These are phyloP conservation scores for Bombus superbus DNA, from an alignment of 1,140 invertebrate species.

Conservation along the genomic window DNA sequence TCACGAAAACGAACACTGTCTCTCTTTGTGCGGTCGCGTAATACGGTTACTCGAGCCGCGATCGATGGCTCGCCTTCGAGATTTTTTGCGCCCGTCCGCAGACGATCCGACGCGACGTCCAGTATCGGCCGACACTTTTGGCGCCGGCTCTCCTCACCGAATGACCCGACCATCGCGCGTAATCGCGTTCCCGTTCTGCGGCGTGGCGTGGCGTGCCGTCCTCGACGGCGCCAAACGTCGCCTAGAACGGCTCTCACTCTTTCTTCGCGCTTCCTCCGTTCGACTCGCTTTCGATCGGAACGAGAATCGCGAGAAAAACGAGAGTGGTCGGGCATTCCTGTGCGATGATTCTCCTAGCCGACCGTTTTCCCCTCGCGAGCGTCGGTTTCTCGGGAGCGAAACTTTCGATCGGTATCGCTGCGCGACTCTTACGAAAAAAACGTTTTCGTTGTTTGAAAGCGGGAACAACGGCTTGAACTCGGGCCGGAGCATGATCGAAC, in stretches of 20 bases:
- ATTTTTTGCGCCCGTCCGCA: conserved; percentile 52
- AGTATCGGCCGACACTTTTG: not conserved
- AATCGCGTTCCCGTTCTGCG: conserved; percentile 22
- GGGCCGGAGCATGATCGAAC: not conserved
- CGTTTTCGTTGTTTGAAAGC: not conserved
- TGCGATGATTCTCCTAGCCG: conserved; percentile 28
- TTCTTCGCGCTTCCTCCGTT: not conserved
- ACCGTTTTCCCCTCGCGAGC: conserved; percentile 23
- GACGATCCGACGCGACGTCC: conserved; percentile 28
- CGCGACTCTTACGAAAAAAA: not conserved
- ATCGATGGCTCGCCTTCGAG: conserved; percentile 26
- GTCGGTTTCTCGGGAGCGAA: conserved; percentile 8
- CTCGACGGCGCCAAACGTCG: conserved; percentile 6
- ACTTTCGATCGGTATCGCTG: conserved; percentile 27
- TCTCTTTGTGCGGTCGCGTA: conserved; percentile 64
- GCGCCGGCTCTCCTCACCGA: not conserved
- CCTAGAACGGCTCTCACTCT: not conserved
- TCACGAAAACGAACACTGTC: conserved; percentile 55
- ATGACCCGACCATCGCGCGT: not conserved
- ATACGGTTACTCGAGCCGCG: conserved; percentile 58
- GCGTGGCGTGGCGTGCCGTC: not conserved
- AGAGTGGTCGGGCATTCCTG: conserved; percentile 31
- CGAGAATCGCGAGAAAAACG: conserved; percentile 45
- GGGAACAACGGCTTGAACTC: not conserved
- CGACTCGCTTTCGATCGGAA: conserved; percentile 42